phyloP scores from a whole-genome alignment of 2,888 invertebrate species.

The Cordilura impudica region DNA sequence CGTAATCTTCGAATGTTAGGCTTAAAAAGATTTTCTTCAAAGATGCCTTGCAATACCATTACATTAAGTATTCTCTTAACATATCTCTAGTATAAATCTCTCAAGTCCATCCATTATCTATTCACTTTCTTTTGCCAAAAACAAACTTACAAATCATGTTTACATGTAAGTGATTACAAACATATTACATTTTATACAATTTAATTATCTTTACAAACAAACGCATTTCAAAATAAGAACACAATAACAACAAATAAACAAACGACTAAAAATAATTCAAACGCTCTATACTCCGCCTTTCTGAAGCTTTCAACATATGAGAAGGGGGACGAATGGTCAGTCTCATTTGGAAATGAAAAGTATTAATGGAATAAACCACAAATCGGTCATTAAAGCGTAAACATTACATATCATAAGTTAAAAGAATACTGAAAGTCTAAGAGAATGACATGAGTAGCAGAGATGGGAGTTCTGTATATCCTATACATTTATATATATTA shows the following conservation, averaged over 20 bases:
- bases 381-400: constrained; percentile 57
- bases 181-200: constrained; percentile 55
- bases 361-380: constrained; percentile 60
- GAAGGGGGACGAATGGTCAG: not conserved
- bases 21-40: too few relatives aligned
- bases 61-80: constrained; percentile 16
- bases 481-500: too few relatives aligned
- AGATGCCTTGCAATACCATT: too few relatives aligned
- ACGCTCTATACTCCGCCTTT: not conserved
- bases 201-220: constrained; percentile 49
- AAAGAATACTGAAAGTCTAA: not conserved
- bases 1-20: too few relatives aligned
- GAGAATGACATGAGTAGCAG: not conserved
- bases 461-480: not conserved
- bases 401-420: constrained; percentile 24
- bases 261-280: constrained; percentile 1
- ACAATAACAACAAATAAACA: constrained; percentile 8
- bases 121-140: constrained; percentile 18
- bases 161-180: constrained; percentile 50
- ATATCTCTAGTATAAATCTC: too few relatives aligned
- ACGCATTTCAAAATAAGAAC: constrained; percentile 1
- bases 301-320: not conserved
- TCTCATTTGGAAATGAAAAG: constrained; percentile 23
- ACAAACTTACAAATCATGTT: constrained; percentile 16
- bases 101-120: constrained; percentile 26